Evolutionary conservation across 2,113 vertebrate species (phyloP), one percentile per base, ranked within the genome.

Genomic region (Boleophthalmus pectinirostris): DNA sequence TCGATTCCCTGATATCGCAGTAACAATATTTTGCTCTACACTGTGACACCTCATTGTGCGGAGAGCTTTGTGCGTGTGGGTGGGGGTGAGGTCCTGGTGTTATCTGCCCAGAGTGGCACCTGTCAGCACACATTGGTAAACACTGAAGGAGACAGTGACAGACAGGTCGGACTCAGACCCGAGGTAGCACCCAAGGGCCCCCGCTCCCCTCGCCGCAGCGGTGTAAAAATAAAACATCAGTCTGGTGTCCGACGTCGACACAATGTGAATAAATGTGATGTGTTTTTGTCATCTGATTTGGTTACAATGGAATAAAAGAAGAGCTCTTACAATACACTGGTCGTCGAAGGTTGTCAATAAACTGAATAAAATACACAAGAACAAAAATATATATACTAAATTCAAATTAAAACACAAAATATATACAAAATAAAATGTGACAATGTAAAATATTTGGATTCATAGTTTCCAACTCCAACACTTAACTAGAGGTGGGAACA

Each of bases 61-160:
- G 6, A 18, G 5, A 51, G 15, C 3, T 58, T 2, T 23, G 23
- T 15, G 0, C 7, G 23, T 25, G 56, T 25, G 9, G 47, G 86
- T 82, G 73, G 43, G 66, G 38, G 73, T 54, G 60, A 0, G 76
- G 63, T 64, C 66, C 84, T 82, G 70, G 86, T 61, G 79, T 88
- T 85, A 89, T 81, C 82, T 68, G 20, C 61, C 63, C 64, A 74
- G 90, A 92, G 73, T 92, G 91, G 85, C 85, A 90, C 91, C 90
- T 93, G 92, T 92, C 90, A 92, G 47, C 25, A 4, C 53, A 21
- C 64, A 80, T 88, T 80, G 75, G 72, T 65, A 67, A 51, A 73
- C 73, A 75, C 67, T 75, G 80, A 86, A 90, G 83, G 89, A 91
- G 21, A 92, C 88, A 57, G 70, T 86, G 85, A 89, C 81, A 79